Evolutionary conservation across 2,797 vertebrate genomes (phyloP).

Genomic region (Hippoglossus hippoglossus): DNA sequence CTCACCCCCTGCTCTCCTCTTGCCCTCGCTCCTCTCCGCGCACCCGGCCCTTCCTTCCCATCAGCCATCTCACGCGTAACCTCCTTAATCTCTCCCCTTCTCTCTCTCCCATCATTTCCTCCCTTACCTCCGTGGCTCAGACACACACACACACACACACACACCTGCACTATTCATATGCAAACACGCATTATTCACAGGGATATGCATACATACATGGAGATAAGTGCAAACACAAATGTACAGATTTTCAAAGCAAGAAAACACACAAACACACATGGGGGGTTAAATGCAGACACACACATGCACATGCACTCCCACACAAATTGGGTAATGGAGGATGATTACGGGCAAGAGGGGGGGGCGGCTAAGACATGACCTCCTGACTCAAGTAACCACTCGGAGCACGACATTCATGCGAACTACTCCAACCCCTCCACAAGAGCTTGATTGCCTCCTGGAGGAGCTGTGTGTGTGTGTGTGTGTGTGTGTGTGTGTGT

Average conservation of each 20-base stretch:
- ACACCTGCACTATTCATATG: constrained; percentile 49
- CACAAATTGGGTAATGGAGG: constrained; percentile 71
- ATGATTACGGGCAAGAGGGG: constrained; percentile 72
- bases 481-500: background rate
- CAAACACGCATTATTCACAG: constrained; percentile 49
- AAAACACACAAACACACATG: constrained; percentile 22
- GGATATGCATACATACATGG: background rate
- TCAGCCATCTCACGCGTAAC: constrained; percentile 69
- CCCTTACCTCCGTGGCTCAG: constrained; percentile 53
- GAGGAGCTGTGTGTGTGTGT: constrained; percentile 42
- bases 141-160: background rate
- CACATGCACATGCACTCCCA: constrained; percentile 10
- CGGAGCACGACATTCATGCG: constrained; percentile 41
- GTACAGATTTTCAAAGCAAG: constrained; percentile 21
- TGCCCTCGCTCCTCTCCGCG: constrained; percentile 51
- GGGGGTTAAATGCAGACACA: constrained; percentile 1
- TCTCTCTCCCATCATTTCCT: constrained; percentile 61
- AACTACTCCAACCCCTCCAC: constrained; percentile 71
- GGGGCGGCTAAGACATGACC: constrained; percentile 76
- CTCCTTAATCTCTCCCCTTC: constrained; percentile 64
- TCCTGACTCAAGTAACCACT: constrained; percentile 76
- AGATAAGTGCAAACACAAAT: constrained; percentile 18
- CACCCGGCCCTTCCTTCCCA: constrained; percentile 61
- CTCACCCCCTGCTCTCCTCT: constrained; percentile 57
- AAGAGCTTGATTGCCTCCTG: constrained; percentile 80